Evolutionary conservation across 1,140 invertebrate genomes (phyloP).

Genomic region (Drosophila mauritiana): DNA sequence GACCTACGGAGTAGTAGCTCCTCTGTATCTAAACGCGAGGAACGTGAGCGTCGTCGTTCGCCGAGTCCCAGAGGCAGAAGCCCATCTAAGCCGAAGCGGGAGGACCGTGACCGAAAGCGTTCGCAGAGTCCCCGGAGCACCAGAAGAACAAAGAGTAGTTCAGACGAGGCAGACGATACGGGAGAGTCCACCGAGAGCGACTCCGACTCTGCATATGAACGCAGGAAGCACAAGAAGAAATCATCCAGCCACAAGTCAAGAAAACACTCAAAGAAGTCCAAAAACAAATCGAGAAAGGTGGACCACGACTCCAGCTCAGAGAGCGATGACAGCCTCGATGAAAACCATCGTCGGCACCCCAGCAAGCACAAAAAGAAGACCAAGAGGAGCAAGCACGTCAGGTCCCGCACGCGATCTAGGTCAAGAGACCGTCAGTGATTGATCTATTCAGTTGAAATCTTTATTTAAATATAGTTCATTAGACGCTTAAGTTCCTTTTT

Average conservation of each 20-base stretch:
- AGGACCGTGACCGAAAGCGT: slow-evolving; percentile 18
- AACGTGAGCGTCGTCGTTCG: slow-evolving; percentile 22
- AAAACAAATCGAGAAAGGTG: slow-evolving; percentile 43
- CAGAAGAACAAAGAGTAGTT: slow-evolving; percentile 50
- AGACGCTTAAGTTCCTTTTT: slow-evolving; percentile 57
- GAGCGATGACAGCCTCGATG: slow-evolving; percentile 32
- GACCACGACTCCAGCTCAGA: slow-evolving; percentile 31
- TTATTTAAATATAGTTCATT: slow-evolving; percentile 70
- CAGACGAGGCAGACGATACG: slow-evolving; percentile 67
- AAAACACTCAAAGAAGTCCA: slow-evolving; percentile 72
- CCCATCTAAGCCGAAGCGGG: slow-evolving; percentile 33
- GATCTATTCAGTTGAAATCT: slow-evolving; percentile 58
- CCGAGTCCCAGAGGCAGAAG: slow-evolving; percentile 22
- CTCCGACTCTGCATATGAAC: slow-evolving; percentile 71
- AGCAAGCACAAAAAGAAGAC: slow-evolving; percentile 81
- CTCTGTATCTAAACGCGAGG: slow-evolving; percentile 32
- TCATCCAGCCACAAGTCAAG: slow-evolving; percentile 56
- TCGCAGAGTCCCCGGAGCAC: slow-evolving; percentile 30
- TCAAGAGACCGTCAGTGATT: slow-evolving; percentile 47
- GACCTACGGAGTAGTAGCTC: slow-evolving; percentile 33
- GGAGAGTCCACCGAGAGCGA: slow-evolving; percentile 74
- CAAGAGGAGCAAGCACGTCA: slow-evolving; percentile 78
- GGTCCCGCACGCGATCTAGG: slow-evolving; percentile 70
- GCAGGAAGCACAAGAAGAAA: slow-evolving; percentile 65
- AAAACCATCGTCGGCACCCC: slow-evolving; percentile 42